Base-by-base conservation (phyloP, 2,113 vertebrate species). In the Austrofundulus limnaeus region DNA sequence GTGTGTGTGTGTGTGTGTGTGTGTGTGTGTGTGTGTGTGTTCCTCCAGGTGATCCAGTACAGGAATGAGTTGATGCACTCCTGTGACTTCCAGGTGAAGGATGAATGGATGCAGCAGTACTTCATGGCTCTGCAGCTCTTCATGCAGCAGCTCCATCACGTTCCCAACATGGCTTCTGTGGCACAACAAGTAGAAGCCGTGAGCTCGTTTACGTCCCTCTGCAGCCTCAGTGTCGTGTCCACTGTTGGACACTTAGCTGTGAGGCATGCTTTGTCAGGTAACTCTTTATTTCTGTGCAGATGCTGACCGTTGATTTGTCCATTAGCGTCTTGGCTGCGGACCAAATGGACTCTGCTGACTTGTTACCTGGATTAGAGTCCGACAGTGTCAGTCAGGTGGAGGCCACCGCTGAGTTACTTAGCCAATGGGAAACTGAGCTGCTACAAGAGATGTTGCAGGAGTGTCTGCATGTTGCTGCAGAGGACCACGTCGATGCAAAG, bases 41-140 rank as follows among this genome's bases (percentile, higher is more conserved):
- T 24, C 7, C 69, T 61, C 2, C 56, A 91, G 92, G 85, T 93
- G 70, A 92, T 93, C 59, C 84, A 49, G 39, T 80, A 49, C 64
- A 86, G 91, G 71, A 93, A 93, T 11, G 87, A 92, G 24, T 42
- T 92, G 66, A 92, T 92, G 92, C 92, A 92, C 64, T 93, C 92
- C 0, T 70, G 76, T 67, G 85, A 91, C 55, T 61, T 89, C 23
- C 53, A 1, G 24, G 78, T 92, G 56, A 74, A 49, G 1, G 72
- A 88, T 3, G 59, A 80, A 10, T 92, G 91, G 92, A 84, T 93
- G 53, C 11, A 2, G 3, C 63, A 31, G 12, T 92, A 81, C 67
- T 28, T 67, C 31, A 49, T 8, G 9, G 59, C 71, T 16, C 70
- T 92, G 53, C 70, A 47, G 16, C 63, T 20, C 25, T 63, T 92